phyloP scores from a whole-genome alignment of 2,797 vertebrate species.

The Artibeus lituratus region DNA sequence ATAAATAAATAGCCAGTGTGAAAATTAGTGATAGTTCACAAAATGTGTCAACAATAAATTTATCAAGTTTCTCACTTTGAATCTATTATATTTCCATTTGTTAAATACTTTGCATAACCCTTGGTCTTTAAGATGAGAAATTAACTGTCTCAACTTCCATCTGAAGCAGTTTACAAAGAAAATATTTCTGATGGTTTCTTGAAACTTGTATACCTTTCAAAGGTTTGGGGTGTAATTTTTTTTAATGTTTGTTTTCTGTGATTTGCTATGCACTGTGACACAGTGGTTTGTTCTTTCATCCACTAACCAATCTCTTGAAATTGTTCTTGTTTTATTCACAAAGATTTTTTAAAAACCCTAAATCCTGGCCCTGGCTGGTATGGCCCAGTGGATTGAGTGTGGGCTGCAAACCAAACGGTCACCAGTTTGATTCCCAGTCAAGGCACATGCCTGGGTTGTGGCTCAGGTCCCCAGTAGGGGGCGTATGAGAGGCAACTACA shows the following conservation, averaged over 20 bases:
- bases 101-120: background rate
- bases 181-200: constrained; percentile 13
- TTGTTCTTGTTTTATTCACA: background rate
- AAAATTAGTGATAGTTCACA: background rate
- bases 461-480: too few species aligned
- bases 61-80: background rate
- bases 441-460: too few species aligned
- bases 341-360: background rate
- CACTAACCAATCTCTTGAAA: background rate
- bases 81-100: background rate
- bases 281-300: constrained; percentile 20
- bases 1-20: background rate
- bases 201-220: constrained; percentile 9
- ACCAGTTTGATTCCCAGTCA: too few species aligned
- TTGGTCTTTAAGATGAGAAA: constrained; percentile 9
- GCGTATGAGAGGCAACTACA: too few species aligned
- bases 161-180: background rate
- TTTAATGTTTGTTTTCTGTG: background rate
- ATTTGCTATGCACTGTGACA: background rate
- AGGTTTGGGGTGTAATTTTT: background rate
- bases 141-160: background rate
- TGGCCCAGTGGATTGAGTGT: too few species aligned
- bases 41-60: background rate
- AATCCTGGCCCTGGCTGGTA: too few species aligned
- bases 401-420: too few species aligned